Conservation (phyloP, 2,888 invertebrate genomes). For the Monopis laevigella region DNA sequence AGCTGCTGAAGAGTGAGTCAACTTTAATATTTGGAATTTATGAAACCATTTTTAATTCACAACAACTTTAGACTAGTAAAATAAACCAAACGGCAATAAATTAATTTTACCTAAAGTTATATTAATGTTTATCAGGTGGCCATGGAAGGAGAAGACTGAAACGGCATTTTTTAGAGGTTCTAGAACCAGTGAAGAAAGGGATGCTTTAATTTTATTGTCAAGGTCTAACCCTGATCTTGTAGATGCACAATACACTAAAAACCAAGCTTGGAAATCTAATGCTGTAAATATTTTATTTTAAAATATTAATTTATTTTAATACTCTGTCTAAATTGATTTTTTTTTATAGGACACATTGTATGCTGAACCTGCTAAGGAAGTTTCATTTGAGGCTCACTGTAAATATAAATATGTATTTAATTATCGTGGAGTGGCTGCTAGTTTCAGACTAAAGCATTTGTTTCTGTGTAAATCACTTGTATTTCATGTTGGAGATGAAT, state of each 20-base stretch:
- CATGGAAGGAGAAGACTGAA: constrained; percentile 80
- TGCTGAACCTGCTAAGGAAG: constrained; percentile 84
- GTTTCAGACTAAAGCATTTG: constrained; percentile 95
- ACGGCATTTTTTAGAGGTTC: constrained; percentile 93
- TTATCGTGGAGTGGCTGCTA: constrained; percentile 96
- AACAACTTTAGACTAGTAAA: neutral
- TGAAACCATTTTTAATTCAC: neutral
- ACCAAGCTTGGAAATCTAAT: constrained; percentile 97
- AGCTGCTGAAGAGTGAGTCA: constrained; percentile 66
- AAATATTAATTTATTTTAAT: constrained; percentile 8
- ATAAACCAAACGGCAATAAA: neutral
- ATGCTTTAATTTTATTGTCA: constrained; percentile 85
- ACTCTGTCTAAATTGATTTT: neutral
- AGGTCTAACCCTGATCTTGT: constrained; percentile 78
- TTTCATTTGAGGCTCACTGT: constrained; percentile 91
- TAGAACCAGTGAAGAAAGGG: constrained; percentile 90
- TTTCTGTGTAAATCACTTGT: constrained; percentile 93
- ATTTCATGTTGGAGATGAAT: constrained; percentile 93
- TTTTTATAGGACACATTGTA: constrained; percentile 82
- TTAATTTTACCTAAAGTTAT: neutral
- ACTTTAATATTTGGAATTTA: too few species aligned
- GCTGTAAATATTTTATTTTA: constrained; percentile 54
- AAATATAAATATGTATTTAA: constrained; percentile 94
- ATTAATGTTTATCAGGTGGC: too few species aligned
- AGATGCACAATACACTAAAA: constrained; percentile 96